Conservation (phyloP, 2,113 vertebrate species). For the Ailuropoda melanoleuca region DNA sequence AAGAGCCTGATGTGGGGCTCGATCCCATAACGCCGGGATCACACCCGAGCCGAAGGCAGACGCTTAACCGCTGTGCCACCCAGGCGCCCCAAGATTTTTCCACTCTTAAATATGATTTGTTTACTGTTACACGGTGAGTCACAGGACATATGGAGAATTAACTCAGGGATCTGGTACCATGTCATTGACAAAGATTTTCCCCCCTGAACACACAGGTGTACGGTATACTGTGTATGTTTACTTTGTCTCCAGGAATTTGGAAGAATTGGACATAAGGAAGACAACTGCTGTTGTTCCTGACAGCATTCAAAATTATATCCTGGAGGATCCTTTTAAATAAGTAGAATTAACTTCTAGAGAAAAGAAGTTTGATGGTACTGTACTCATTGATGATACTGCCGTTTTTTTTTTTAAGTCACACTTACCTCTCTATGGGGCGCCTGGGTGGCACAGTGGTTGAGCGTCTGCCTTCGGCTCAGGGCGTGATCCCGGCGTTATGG, state of each 20-base stretch:
- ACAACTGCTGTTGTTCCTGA: conserved; percentile 83
- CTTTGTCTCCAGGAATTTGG: conserved; percentile 87
- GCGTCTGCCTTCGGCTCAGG: too few species aligned
- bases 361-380: not conserved
- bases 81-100: not conserved
- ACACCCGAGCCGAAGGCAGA: too few species aligned
- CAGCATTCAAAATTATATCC: not conserved
- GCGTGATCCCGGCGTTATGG: too few species aligned
- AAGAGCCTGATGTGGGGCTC: too few species aligned
- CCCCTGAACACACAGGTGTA: conserved; percentile 77
- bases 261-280: conserved; percentile 81
- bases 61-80: too few species aligned
- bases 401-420: not conserved
- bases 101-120: not conserved
- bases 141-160: not conserved
- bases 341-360: not conserved
- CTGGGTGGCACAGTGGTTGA: too few species aligned
- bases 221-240: conserved; percentile 67
- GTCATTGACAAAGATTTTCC: not conserved
- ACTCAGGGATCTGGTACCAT: not conserved
- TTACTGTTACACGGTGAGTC: not conserved
- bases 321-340: conserved; percentile 77
- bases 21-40: too few species aligned
- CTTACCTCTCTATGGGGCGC: not conserved
- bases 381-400: not conserved